Conservation (phyloP, 2,888 invertebrate species). For the Scaptomyza polygonia region DNA sequence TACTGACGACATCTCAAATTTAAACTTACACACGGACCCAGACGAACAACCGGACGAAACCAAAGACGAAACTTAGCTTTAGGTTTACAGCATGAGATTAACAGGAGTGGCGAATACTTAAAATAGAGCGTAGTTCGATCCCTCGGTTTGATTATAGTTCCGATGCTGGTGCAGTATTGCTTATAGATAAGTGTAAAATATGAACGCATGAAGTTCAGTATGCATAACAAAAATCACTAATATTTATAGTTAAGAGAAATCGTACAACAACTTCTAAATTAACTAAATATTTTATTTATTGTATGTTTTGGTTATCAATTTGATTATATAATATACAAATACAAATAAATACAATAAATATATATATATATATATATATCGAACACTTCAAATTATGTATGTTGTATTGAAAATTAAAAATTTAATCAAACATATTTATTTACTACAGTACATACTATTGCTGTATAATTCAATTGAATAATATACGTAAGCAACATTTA, state of each 20-base stretch:
- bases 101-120: not conserved
- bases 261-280: conserved; percentile 19
- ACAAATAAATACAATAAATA: conserved; percentile 67
- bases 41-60: conserved; percentile 12
- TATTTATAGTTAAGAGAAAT: not conserved
- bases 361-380: conserved; percentile 1
- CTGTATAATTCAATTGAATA: conserved; percentile 51
- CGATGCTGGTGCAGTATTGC: conserved; percentile 26
- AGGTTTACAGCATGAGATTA: conserved; percentile 57
- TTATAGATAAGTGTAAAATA: conserved; percentile 38
- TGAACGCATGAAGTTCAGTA: conserved; percentile 56
- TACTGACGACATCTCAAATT: not conserved
- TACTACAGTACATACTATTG: conserved; percentile 22
- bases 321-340: conserved; percentile 57
- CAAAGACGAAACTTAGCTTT: conserved; percentile 22
- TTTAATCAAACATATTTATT: conserved; percentile 20
- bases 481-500: conserved; percentile 36
- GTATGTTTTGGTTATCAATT: conserved; percentile 34
- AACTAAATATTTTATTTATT: conserved; percentile 2
- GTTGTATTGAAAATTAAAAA: conserved; percentile 26
- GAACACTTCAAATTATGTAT: conserved; percentile 24
- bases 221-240: not conserved
- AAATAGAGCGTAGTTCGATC: not conserved
- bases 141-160: conserved; percentile 5
- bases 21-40: conserved; percentile 9